phyloP scores from a whole-genome alignment of 1,140 invertebrate species.

The Conus betulinus region DNA sequence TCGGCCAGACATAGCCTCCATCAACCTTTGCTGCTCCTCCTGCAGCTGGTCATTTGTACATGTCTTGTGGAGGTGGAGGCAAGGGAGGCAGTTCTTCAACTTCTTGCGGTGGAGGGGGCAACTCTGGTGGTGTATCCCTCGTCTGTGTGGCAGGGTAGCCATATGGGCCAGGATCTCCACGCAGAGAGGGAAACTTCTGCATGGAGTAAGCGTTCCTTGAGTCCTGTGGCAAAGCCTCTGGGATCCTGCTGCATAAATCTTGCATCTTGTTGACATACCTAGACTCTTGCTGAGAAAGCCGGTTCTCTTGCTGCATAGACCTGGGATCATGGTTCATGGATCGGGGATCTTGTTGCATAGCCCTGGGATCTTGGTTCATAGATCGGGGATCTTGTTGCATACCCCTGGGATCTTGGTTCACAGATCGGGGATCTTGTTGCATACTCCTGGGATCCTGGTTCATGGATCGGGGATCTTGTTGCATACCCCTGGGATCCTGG shows the following conservation, averaged over 20 bases:
- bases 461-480: slow-evolving; percentile 1
- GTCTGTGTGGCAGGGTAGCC: slow-evolving; percentile 28
- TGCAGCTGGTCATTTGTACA: slow-evolving; percentile 59
- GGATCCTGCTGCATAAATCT: slow-evolving; percentile 28
- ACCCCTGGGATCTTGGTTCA: slow-evolving; percentile 30
- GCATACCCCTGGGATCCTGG: slow-evolving; percentile 23
- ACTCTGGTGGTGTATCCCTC: slow-evolving; percentile 49
- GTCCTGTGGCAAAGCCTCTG: slow-evolving; percentile 16
- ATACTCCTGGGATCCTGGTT: slow-evolving; percentile 13
- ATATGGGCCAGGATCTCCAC: slow-evolving; percentile 28
- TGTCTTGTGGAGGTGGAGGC: slow-evolving; percentile 62
- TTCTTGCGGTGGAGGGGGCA: slow-evolving; percentile 57
- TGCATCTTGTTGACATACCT: slow-evolving; percentile 30
- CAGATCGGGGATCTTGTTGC: slow-evolving; percentile 24
- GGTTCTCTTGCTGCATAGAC: not conserved
- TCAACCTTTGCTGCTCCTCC: slow-evolving; percentile 57
- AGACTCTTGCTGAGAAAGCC: slow-evolving; percentile 23
- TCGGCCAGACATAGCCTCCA: slow-evolving; percentile 29
- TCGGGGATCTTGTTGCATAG: not conserved
- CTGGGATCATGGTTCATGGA: slow-evolving; percentile 28
- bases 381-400: slow-evolving; percentile 31
- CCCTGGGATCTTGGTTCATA: not conserved
- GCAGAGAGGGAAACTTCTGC: slow-evolving; percentile 42
- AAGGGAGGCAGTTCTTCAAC: slow-evolving; percentile 68
- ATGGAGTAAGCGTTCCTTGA: slow-evolving; percentile 26